phyloP scores from a whole-genome alignment of 2,113 vertebrate genomes.

The Pristiophorus japonicus region DNA sequence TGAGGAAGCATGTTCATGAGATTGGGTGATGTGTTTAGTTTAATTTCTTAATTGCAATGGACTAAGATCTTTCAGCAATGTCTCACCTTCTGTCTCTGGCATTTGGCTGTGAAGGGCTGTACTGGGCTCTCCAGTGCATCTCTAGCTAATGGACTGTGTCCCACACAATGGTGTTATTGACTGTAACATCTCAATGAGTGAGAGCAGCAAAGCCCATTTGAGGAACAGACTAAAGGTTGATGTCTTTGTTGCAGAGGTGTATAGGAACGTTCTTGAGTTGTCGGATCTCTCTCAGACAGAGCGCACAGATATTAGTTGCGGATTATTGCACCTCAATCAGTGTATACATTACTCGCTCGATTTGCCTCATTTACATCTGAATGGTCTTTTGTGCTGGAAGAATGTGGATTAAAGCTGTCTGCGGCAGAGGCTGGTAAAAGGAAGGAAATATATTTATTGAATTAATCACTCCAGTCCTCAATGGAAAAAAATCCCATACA shows the following conservation, averaged over 20 bases:
- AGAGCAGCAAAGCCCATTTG: conserved; percentile 16
- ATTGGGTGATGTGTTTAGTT: background rate
- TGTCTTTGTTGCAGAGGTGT: conserved; percentile 28
- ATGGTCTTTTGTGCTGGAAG: conserved; percentile 26
- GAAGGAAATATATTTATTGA: conserved; percentile 37
- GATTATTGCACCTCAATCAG: conserved; percentile 37
- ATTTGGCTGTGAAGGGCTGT: conserved; percentile 4
- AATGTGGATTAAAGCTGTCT: conserved; percentile 38
- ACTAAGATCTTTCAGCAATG: background rate
- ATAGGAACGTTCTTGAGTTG: conserved; percentile 34
- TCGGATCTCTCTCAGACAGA: conserved; percentile 26
- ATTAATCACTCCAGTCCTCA: conserved; percentile 33
- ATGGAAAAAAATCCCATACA: conserved; percentile 22
- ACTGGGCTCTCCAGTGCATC: conserved; percentile 19
- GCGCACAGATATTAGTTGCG: conserved; percentile 31
- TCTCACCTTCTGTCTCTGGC: conserved; percentile 21
- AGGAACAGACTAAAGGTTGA: conserved; percentile 34
- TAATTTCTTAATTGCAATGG: background rate
- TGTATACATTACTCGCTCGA: conserved; percentile 33
- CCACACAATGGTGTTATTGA: conserved; percentile 38
- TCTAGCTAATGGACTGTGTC: conserved; percentile 25
- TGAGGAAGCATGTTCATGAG: too few species aligned
- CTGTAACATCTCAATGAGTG: conserved; percentile 38
- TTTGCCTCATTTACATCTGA: conserved; percentile 32
- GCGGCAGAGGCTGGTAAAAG: conserved; percentile 22